Conservation (phyloP, 2,113 vertebrate genomes). For the Corythaeola cristata region DNA sequence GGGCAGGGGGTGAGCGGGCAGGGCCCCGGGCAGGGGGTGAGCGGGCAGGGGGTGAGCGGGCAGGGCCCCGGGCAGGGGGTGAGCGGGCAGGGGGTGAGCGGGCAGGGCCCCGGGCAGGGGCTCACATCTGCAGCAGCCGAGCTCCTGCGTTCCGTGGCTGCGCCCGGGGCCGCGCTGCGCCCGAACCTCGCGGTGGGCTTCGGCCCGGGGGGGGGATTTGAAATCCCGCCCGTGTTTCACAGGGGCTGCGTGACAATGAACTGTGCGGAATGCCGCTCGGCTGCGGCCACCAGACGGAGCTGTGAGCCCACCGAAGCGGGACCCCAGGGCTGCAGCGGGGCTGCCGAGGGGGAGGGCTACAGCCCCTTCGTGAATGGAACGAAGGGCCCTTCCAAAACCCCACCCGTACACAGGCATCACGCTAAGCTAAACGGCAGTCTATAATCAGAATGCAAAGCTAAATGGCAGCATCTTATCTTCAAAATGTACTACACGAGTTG, state of each 20-base stretch:
- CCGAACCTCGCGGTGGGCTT: not conserved
- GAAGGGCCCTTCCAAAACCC: not conserved
- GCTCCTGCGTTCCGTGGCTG: fast-evolving
- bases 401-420: no score
- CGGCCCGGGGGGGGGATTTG: fast-evolving
- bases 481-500: fast-evolving
- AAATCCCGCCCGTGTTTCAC: fast-evolving
- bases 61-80: no score
- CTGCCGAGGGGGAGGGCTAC: no score
- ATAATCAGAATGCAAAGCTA: fast-evolving
- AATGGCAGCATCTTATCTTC: fast-evolving
- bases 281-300: not conserved
- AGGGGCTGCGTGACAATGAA: no score
- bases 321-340: no score
- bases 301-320: not conserved
- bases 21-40: no score
- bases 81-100: not conserved
- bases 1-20: no score
- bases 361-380: fast-evolving
- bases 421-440: fast-evolving
- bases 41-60: no score
- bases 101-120: no score
- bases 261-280: no score
- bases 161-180: not conserved
- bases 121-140: fast-evolving